A percentile compares a stretch with the other conserved stretches of the same genome.
phyloP scores from a whole-genome alignment of 2,113 vertebrate species.

The Pica pica region DNA sequence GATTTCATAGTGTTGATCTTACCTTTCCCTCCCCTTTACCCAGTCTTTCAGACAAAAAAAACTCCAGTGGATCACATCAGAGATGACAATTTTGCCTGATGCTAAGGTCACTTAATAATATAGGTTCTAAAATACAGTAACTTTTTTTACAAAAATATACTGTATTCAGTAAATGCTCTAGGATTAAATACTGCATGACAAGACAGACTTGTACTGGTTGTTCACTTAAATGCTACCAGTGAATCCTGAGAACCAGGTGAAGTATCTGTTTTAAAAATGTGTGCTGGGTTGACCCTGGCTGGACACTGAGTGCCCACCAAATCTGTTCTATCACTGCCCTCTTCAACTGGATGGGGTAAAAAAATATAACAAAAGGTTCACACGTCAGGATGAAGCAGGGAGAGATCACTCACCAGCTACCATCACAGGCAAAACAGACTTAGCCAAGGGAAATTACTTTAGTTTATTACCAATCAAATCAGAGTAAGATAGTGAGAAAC shows the following conservation, averaged over 20 bases:
- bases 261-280: background rate
- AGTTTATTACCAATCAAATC: background rate
- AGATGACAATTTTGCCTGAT: background rate
- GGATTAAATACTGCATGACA: background rate
- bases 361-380: background rate
- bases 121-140: background rate
- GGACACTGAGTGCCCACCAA: background rate
- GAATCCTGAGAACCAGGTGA: background rate
- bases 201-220: background rate
- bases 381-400: rapidly evolving
- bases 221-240: background rate
- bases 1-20: background rate
- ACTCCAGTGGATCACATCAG: background rate
- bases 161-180: background rate
- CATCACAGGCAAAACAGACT: background rate
- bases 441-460: background rate
- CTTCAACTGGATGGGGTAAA: background rate
- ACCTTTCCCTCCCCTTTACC: background rate
- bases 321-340: background rate
- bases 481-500: background rate
- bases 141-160: background rate
- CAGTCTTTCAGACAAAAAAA: background rate
- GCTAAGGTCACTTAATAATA: background rate
- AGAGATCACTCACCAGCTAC: too few relatives aligned
- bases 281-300: background rate